A percentile compares a stretch with the other conserved stretches of the same genome.
Evolutionary conservation across 2,113 vertebrate species (phyloP).

Genomic region (Corythaixoides concolor): DNA sequence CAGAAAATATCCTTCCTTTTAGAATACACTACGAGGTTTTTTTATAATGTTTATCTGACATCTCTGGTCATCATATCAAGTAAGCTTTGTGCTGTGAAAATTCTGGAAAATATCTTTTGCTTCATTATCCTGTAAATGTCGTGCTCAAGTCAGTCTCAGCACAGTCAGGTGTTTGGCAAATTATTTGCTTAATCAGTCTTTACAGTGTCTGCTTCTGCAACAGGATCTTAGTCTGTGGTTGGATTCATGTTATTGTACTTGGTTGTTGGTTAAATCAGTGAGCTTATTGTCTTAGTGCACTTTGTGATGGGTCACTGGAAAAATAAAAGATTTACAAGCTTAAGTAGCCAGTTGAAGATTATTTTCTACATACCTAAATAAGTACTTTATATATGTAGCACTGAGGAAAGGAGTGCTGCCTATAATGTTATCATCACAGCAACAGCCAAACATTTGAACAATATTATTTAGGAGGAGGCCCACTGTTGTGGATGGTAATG

Average conservation of each 20-base stretch:
- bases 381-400: rapidly evolving
- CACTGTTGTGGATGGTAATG: background rate
- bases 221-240: background rate
- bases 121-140: background rate
- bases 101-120: background rate
- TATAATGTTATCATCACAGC: background rate
- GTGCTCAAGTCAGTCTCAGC: background rate
- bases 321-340: background rate
- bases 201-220: background rate
- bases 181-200: background rate
- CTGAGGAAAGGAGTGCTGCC: background rate
- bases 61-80: background rate
- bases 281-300: background rate
- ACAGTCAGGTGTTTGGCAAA: background rate
- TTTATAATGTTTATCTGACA: background rate
- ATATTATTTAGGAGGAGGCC: background rate
- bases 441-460: background rate
- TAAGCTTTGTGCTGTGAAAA: background rate
- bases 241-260: background rate
- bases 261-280: background rate
- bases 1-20: background rate
- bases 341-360: background rate
- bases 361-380: background rate
- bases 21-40: background rate
- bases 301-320: background rate